phyloP scores from a whole-genome alignment of 1,140 invertebrate species.

The Ips typographus region DNA sequence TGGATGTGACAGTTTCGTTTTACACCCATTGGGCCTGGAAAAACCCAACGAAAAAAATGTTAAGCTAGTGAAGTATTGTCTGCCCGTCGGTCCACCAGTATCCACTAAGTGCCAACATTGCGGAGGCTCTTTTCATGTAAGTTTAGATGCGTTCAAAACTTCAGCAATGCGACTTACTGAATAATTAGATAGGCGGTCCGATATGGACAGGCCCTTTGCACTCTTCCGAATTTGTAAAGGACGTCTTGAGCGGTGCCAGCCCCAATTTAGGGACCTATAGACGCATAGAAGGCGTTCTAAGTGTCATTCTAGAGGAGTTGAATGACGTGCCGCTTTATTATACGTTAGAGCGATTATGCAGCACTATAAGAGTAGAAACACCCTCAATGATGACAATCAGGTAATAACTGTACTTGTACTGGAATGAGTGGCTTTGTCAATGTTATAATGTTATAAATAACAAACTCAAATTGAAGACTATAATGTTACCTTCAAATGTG shows the following conservation, averaged over 20 bases:
- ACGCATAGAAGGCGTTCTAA: conserved; percentile 73
- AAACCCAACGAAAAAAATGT: conserved; percentile 61
- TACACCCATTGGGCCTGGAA: conserved; percentile 75
- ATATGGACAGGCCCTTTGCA: conserved; percentile 90
- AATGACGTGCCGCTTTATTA: conserved; percentile 87
- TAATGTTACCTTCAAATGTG: too few relatives aligned
- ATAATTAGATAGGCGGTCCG: conserved; percentile 80
- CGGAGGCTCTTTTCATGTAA: conserved; percentile 68
- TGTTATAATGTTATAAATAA: too few relatives aligned
- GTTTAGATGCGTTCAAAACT: conserved; percentile 32
- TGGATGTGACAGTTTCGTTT: conserved; percentile 77
- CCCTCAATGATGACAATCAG: conserved; percentile 66
- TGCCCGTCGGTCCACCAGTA: conserved; percentile 69
- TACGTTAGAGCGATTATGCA: conserved; percentile 64
- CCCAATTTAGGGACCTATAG: conserved; percentile 68
- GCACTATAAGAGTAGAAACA: conserved; percentile 65
- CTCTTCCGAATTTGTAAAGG: conserved; percentile 72
- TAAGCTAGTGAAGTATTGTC: conserved; percentile 62
- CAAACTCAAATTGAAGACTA: too few relatives aligned
- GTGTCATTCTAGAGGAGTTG: conserved; percentile 77
- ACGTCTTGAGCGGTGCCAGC: conserved; percentile 52
- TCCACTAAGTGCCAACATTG: conserved; percentile 74
- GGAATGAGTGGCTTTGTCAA: too few relatives aligned
- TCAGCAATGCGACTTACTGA: conserved; percentile 33
- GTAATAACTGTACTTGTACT: conserved; percentile 48